Conservation (phyloP, 1,140 invertebrate species). For the Capitella teleta region DNA sequence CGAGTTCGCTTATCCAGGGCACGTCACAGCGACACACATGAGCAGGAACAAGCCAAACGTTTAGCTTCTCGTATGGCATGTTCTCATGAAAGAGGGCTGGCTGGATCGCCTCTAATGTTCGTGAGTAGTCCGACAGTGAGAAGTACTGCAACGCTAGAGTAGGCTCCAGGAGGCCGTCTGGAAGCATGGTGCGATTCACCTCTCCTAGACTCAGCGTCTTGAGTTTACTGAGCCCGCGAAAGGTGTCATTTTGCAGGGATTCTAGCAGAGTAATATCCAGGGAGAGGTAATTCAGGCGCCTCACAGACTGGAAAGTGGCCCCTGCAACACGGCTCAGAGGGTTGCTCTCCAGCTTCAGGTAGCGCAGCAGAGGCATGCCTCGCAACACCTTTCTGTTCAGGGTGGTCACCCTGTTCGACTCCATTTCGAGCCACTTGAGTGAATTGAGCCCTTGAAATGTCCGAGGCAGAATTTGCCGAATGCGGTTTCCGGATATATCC, state of each 20-base stretch:
- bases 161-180: not conserved
- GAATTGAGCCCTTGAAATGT: not conserved
- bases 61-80: not conserved
- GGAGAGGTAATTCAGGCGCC: not conserved
- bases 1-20: not conserved
- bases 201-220: not conserved
- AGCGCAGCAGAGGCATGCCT: not conserved
- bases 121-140: not conserved
- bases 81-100: not conserved
- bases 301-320: not conserved
- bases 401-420: not conserved
- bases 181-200: not conserved
- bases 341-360: conserved; percentile 1
- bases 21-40: not conserved
- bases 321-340: not conserved
- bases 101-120: not conserved
- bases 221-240: not conserved
- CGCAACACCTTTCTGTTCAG: not conserved
- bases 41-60: not conserved
- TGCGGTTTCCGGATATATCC: not conserved
- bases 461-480: not conserved
- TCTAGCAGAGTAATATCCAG: not conserved
- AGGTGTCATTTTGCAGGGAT: not conserved
- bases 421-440: conserved; percentile 5
- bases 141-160: not conserved